Base-by-base conservation (phyloP, 2,797 vertebrate genomes). In the Takifugu rubripes region DNA sequence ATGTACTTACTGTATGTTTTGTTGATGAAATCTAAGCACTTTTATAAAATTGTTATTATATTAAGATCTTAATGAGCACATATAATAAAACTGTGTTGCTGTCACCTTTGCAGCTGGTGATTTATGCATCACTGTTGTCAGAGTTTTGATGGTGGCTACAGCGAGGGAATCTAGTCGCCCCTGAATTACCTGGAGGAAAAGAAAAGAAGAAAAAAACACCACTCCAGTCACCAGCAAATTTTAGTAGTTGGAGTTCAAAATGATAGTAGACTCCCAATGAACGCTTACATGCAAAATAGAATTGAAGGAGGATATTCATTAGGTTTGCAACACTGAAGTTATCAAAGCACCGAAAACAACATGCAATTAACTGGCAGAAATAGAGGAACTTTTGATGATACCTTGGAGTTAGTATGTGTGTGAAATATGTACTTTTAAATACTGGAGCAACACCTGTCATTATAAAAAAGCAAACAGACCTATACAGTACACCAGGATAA, bases 41-140 rank as follows among this genome's bases (percentile, higher is more conserved):
- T 40, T 14, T 21, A 21, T 21, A 21, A 21, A 21, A 21, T 21
- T 21, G 21, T 21, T 21, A 21, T 21, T 21, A 1, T 21, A 21
- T 21, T 21, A 21, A 21, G 21, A 21, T 21, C 21, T 21, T 21
- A 21, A 21, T 21, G 21, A 21, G 21, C 21, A 21, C 21, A 21
- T 21, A 21, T 21, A 21, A 21, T 21, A 21, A 21, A 21, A 21
- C 21, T 21, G 21, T 45, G 42, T 2, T 36, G 1, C 3, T 15
- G 66, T 82, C 78, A 95, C 97, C 96, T 99, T 99, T 77, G 97
- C 97, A 83, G 95, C 95, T 27, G 97, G 97, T 51, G 96, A 98
- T 83, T 94, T 97, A 79, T 94, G 94, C 94, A 99, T 98, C 75
- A 99, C 94, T 53, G 95, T 96, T 44, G 95, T 98, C 70, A 99